A percentile compares a stretch with the other conserved stretches of the same genome.
Conservation (phyloP, 2,113 vertebrate genomes). For the Ailuropoda melanoleuca region DNA sequence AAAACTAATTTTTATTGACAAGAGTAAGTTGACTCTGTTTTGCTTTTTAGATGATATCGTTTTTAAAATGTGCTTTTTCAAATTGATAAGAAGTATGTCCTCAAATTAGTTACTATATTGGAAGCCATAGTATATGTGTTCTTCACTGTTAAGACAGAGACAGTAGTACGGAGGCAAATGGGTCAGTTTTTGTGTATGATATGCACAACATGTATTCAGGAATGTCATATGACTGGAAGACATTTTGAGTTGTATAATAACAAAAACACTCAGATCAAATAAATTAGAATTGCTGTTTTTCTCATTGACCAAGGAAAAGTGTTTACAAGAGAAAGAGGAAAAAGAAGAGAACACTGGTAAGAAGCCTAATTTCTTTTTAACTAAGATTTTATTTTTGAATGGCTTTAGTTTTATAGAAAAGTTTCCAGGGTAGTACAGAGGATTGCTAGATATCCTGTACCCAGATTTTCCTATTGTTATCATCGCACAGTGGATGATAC, state of each 20-base stretch:
- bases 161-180: neutral
- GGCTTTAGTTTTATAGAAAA: neutral
- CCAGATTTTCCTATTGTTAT: neutral
- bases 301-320: neutral
- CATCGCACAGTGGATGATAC: neutral
- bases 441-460: neutral
- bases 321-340: neutral
- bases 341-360: neutral
- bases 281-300: slow-evolving; percentile 6
- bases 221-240: neutral
- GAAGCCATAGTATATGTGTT: neutral
- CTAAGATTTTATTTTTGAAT: neutral
- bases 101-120: neutral
- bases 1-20: neutral
- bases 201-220: neutral
- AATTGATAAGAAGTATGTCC: neutral
- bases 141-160: neutral
- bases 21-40: neutral
- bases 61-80: neutral
- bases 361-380: neutral
- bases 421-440: neutral
- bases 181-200: neutral
- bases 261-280: neutral
- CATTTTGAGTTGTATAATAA: neutral
- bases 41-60: neutral